Conservation (phyloP, 2,888 invertebrate species). For the Formica aserva region DNA sequence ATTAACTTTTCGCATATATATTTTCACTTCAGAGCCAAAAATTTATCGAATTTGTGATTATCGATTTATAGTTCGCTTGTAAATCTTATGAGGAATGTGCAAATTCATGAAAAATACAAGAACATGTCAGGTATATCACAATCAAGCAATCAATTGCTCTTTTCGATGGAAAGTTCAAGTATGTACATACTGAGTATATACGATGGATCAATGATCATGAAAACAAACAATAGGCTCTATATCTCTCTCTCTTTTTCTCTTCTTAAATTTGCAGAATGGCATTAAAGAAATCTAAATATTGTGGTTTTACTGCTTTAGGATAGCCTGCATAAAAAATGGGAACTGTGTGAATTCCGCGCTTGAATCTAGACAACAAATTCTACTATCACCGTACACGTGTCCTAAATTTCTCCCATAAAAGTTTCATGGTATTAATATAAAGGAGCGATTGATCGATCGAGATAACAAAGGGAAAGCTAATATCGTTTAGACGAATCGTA, state of each 20-base stretch:
- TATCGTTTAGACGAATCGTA: neutral
- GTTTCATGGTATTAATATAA: constrained; percentile 65
- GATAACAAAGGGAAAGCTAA: neutral
- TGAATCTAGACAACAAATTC: constrained; percentile 5
- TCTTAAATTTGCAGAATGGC: neutral
- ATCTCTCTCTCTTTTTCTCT: neutral
- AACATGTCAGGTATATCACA: neutral
- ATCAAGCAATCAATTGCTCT: neutral
- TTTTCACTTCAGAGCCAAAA: neutral
- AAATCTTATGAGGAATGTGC: neutral
- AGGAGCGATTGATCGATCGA: constrained; percentile 34
- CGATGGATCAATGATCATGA: constrained; percentile 25
- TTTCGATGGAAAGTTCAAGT: neutral
- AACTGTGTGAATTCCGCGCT: neutral
- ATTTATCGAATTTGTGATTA: neutral
- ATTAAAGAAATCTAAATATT: constrained; percentile 43
- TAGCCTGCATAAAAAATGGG: neutral
- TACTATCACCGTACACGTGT: neutral
- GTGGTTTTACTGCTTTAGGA: neutral
- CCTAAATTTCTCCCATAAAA: constrained; percentile 68
- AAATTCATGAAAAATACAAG: neutral
- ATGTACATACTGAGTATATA: neutral
- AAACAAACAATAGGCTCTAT: constrained; percentile 24
- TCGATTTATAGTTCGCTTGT: neutral
- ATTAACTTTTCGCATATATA: neutral